Evolutionary conservation across 1,140 invertebrate species (phyloP).

Genomic region (Phthorimaea operculella): DNA sequence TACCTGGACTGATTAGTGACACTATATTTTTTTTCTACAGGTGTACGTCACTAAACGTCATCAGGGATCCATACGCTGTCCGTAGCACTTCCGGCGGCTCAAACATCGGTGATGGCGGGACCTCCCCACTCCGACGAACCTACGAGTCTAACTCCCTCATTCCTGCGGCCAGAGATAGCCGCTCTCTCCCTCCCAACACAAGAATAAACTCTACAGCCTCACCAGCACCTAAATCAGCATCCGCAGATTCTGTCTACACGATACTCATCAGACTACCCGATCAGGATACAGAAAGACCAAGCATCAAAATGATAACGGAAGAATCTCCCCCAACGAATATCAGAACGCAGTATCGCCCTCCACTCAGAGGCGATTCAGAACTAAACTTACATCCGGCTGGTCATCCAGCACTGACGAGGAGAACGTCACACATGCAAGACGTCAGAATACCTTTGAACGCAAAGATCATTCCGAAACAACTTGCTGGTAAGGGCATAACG

Average conservation of each 20-base stretch:
- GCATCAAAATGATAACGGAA: constrained; percentile 89
- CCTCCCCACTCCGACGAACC: constrained; percentile 53
- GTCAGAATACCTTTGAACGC: constrained; percentile 85
- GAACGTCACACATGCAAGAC: constrained; percentile 82
- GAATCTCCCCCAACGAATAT: constrained; percentile 64
- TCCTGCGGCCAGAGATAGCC: constrained; percentile 63
- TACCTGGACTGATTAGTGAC: too few relatives aligned
- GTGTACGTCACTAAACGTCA: constrained; percentile 85
- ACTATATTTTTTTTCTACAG: constrained; percentile 46
- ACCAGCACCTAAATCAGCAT: constrained; percentile 72
- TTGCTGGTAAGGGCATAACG: constrained; percentile 72
- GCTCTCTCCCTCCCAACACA: constrained; percentile 65
- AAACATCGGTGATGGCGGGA: constrained; percentile 39
- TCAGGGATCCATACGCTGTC: constrained; percentile 74
- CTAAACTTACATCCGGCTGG: constrained; percentile 58
- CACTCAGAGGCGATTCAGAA: constrained; percentile 62
- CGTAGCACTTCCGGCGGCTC: constrained; percentile 52
- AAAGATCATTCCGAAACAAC: constrained; percentile 85
- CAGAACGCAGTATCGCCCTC: constrained; percentile 51
- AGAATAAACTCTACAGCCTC: constrained; percentile 55
- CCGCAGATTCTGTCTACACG: constrained; percentile 87
- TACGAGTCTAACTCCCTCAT: constrained; percentile 38
- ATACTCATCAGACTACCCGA: constrained; percentile 88
- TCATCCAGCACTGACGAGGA: constrained; percentile 68
- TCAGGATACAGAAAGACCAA: constrained; percentile 69